A percentile compares a stretch with the other conserved stretches of the same genome.
Evolutionary conservation across 1,140 invertebrate genomes (phyloP).

Genomic region (Drosophila burlai): DNA sequence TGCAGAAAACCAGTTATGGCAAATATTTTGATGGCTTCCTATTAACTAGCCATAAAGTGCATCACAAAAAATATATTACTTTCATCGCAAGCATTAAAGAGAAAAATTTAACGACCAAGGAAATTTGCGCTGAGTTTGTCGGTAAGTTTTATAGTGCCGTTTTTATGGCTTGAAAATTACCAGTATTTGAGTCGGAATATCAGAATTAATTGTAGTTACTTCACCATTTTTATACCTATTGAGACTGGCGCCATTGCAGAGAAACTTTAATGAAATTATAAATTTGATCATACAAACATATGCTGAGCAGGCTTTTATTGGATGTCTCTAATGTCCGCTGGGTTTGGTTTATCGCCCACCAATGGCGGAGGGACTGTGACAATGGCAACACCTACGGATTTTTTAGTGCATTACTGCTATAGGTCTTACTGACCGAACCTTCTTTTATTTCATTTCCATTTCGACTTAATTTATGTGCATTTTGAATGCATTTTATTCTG

Average conservation of each 20-base stretch:
- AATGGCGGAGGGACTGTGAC: conserved; percentile 41
- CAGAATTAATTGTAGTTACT: conserved; percentile 5
- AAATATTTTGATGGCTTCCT: conserved; percentile 37
- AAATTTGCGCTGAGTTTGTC: conserved; percentile 25
- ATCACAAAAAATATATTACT: conserved; percentile 41
- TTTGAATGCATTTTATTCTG: conserved; percentile 39
- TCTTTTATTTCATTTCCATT: conserved; percentile 43
- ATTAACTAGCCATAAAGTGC: conserved; percentile 35
- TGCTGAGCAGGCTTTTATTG: conserved; percentile 53
- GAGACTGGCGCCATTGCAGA: conserved; percentile 64
- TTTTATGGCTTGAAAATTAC: conserved; percentile 17
- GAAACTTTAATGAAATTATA: conserved; percentile 73
- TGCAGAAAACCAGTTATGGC: conserved; percentile 1
- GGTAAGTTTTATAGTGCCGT: conserved; percentile 15
- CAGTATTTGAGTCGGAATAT: background rate
- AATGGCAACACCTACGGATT: conserved; percentile 69
- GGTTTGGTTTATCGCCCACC: conserved; percentile 12
- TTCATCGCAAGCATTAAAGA: conserved; percentile 20
- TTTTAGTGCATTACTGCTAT: conserved; percentile 44
- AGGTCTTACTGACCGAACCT: conserved; percentile 16
- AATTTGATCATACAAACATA: conserved; percentile 41
- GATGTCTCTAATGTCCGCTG: conserved; percentile 13
- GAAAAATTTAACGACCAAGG: conserved; percentile 14
- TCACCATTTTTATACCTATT: conserved; percentile 20
- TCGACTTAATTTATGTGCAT: conserved; percentile 67